These are phyloP conservation scores for Leptinotarsa haldemani DNA, from an alignment of 2,888 invertebrate species.

Conservation along the genomic window DNA sequence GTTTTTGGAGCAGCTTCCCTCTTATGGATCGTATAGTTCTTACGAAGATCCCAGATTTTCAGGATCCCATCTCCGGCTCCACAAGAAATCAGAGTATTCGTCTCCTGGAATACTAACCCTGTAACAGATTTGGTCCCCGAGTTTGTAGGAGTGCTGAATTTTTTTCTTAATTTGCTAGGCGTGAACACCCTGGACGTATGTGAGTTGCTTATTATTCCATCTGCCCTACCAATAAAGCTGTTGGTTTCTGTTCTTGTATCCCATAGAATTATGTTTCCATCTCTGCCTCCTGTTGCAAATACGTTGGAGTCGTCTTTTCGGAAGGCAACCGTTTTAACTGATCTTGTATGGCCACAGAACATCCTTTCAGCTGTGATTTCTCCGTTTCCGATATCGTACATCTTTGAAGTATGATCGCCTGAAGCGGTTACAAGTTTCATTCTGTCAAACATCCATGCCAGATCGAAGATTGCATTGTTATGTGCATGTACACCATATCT, in stretches of 20 bases:
- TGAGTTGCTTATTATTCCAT: conserved; percentile 78
- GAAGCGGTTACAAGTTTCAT: conserved; percentile 86
- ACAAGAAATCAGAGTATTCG: conserved; percentile 82
- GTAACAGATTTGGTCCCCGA: conserved; percentile 80
- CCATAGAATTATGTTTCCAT: conserved; percentile 89
- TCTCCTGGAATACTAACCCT: conserved; percentile 85
- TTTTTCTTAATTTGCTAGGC: conserved; percentile 60
- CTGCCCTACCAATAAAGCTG: conserved; percentile 69
- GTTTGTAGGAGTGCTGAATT: conserved; percentile 57
- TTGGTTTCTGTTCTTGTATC: conserved; percentile 74
- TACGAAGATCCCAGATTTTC: conserved; percentile 83
- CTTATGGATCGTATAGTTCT: conserved; percentile 78
- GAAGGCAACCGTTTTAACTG: conserved; percentile 85
- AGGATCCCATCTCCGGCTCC: conserved; percentile 89
- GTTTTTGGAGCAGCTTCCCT: conserved; percentile 79
- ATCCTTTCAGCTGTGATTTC: conserved; percentile 66
- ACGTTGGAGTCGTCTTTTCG: conserved; percentile 77
- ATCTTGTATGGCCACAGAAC: conserved; percentile 83
- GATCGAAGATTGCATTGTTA: conserved; percentile 89
- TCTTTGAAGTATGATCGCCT: conserved; percentile 83
- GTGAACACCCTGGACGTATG: conserved; percentile 68
- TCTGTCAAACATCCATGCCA: conserved; percentile 85
- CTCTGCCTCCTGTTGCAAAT: conserved; percentile 88
- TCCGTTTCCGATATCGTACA: conserved; percentile 77
- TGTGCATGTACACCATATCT: conserved; percentile 74